These are phyloP conservation scores for Peromyscus melanophrys DNA, from an alignment of 2,797 vertebrate species.

Conservation along the genomic window DNA sequence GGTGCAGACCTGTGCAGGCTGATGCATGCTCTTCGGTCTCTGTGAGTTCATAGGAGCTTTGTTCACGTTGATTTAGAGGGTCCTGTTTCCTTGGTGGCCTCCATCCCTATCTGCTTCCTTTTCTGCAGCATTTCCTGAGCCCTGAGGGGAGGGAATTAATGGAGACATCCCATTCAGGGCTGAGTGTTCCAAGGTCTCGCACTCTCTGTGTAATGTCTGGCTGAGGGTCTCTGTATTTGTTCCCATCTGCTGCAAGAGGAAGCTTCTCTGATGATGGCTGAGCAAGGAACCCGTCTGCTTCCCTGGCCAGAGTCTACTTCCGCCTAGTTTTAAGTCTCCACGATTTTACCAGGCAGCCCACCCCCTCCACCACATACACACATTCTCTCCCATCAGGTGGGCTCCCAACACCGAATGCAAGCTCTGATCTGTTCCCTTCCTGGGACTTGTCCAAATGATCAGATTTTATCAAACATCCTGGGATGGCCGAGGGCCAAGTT, in stretches of 20 bases:
- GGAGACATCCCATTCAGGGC: no score
- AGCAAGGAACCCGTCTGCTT: background rate
- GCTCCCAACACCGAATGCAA: constrained; percentile 37
- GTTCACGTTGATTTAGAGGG: background rate
- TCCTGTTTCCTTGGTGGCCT: background rate
- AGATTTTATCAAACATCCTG: constrained; percentile 83
- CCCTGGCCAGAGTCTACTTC: constrained; percentile 21
- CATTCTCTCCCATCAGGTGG: constrained; percentile 72
- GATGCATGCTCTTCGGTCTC: background rate
- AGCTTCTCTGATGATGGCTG: background rate
- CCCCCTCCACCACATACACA: background rate
- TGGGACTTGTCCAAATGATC: constrained; percentile 76
- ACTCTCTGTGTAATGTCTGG: background rate
- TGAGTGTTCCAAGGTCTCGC: background rate
- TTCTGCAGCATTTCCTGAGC: background rate
- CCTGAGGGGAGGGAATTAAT: background rate
- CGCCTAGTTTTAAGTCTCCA: constrained; percentile 45
- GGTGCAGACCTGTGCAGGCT: no score
- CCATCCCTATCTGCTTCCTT: background rate
- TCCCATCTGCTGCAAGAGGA: background rate
- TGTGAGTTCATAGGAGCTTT: background rate
- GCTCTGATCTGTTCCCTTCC: constrained; percentile 69
- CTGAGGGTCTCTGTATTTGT: background rate
- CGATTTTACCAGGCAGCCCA: background rate
- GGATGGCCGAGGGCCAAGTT: constrained; percentile 73